Conservation (phyloP, 2,888 invertebrate genomes). For the Maniola hyperantus region DNA sequence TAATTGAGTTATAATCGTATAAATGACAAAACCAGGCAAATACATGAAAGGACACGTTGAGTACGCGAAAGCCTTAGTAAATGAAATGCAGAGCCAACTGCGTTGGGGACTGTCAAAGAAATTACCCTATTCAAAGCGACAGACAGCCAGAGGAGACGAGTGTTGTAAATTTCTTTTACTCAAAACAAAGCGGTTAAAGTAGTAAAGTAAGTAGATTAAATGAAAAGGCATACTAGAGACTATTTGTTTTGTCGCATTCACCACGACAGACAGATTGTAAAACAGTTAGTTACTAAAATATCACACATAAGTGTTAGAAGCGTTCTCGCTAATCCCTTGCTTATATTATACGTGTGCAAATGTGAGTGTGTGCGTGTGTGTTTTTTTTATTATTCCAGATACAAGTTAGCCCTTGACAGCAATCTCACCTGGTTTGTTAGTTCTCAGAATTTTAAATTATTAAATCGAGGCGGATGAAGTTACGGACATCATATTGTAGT, state of each 20-base stretch:
- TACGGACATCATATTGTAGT: no score
- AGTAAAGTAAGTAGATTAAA: background rate
- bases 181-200: slow-evolving; percentile 72
- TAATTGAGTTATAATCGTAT: slow-evolving; percentile 7
- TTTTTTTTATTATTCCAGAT: no score
- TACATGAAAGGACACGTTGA: slow-evolving; percentile 4
- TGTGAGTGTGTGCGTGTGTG: no score
- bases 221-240: background rate
- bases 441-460: no score
- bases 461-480: no score
- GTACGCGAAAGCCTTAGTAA: slow-evolving; percentile 6
- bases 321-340: no score
- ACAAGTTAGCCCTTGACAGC: no score
- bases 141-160: slow-evolving; percentile 64
- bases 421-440: no score
- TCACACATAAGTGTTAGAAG: no score
- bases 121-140: slow-evolving; percentile 66
- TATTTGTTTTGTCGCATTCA: background rate
- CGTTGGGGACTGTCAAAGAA: slow-evolving; percentile 60
- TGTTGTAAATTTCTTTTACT: slow-evolving; percentile 70
- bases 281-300: no score
- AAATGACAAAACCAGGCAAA: slow-evolving; percentile 6
- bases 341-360: no score
- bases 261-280: background rate
- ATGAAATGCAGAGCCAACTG: slow-evolving; percentile 33